Evolutionary conservation across 92 coral and sea anemone genomes (phyloP).

Genomic region (Anthopleura xanthogrammica): DNA sequence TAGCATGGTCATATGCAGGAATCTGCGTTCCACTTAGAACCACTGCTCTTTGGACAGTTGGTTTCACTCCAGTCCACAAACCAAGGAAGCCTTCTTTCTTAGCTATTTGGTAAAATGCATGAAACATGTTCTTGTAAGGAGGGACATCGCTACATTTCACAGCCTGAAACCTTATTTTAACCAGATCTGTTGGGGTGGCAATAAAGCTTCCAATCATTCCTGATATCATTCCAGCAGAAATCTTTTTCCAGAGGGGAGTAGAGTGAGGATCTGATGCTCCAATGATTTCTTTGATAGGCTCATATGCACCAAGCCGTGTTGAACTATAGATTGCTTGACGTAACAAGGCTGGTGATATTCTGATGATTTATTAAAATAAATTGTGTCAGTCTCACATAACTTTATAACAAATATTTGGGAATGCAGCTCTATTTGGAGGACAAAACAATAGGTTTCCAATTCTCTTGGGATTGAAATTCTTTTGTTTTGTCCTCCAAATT

Average conservation of each 20-base stretch:
- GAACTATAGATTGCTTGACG: conserved; percentile 93
- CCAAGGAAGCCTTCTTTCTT: conserved; percentile 81
- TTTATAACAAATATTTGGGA: no score
- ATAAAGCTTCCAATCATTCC: conserved; percentile 93
- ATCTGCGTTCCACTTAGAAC: conserved; percentile 87
- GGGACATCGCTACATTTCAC: conserved; percentile 57
- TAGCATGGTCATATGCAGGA: conserved; percentile 90
- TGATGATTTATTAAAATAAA: neutral
- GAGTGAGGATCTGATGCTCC: conserved; percentile 83
- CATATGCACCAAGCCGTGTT: conserved; percentile 91
- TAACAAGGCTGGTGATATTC: conserved; percentile 87
- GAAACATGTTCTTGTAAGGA: conserved; percentile 79
- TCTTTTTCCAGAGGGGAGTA: conserved; percentile 91
- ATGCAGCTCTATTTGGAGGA: no score
- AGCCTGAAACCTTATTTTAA: conserved; percentile 89
- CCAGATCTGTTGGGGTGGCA: conserved; percentile 94
- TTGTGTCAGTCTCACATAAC: neutral
- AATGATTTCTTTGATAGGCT: conserved; percentile 79
- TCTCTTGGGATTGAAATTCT: no score
- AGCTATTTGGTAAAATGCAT: conserved; percentile 80
- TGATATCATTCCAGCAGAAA: conserved; percentile 79
- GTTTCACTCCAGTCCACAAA: conserved; percentile 91
- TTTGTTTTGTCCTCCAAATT: no score
- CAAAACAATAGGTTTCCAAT: no score
- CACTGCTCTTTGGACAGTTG: conserved; percentile 93